Conservation (phyloP, 2,888 invertebrate genomes). For the Lysandra bellargus region DNA sequence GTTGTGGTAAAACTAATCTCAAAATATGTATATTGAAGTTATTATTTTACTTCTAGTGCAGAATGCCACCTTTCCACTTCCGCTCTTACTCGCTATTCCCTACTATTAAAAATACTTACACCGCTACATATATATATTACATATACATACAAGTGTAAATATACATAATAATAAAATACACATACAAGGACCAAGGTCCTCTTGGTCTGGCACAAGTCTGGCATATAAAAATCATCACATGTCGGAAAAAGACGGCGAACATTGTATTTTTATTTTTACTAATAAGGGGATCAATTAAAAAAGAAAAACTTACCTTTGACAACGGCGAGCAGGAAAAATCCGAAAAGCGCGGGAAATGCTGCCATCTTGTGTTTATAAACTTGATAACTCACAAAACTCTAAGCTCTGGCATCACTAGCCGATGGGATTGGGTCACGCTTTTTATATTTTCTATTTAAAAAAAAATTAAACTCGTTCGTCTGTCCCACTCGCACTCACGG, state of each 20-base stretch:
- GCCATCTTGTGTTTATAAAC: constrained; percentile 64
- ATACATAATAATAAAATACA: no score
- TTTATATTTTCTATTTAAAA: constrained; percentile 46
- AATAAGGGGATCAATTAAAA: background rate
- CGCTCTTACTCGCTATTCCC: background rate
- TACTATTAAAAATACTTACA: no score
- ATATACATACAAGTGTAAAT: no score
- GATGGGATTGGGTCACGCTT: constrained; percentile 54
- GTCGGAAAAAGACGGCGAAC: background rate
- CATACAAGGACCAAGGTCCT: no score
- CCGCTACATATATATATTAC: no score
- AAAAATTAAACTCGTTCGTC: constrained; percentile 56
- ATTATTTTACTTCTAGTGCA: constrained; percentile 2
- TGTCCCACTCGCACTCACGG: constrained; percentile 50
- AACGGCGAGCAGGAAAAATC: constrained; percentile 60
- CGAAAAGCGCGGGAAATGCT: constrained; percentile 69
- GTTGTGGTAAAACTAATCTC: background rate
- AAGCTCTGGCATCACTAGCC: constrained; percentile 66
- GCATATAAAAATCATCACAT: background rate
- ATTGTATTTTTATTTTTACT: background rate
- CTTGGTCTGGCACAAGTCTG: background rate
- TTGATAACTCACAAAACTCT: constrained; percentile 51
- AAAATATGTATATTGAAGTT: background rate
- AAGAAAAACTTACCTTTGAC: constrained; percentile 63
- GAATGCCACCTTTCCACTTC: background rate